These are phyloP conservation scores for Labeo catla DNA, from an alignment of 2,113 vertebrate genomes.

Conservation along the genomic window DNA sequence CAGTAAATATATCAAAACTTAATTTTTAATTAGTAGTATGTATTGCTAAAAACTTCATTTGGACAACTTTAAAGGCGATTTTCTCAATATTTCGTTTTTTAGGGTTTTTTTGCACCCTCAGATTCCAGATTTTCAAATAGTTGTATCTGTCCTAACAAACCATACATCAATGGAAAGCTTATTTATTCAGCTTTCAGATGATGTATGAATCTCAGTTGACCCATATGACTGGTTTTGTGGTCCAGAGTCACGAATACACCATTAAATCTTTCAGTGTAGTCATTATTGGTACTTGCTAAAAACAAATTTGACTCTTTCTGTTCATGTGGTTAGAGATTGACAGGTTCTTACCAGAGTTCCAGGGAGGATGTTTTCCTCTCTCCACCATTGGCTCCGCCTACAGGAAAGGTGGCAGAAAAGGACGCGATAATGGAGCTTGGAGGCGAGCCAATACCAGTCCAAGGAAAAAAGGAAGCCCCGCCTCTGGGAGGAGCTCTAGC, in stretches of 20 bases:
- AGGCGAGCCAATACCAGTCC: conserved; percentile 92
- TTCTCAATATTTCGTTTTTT: too few species aligned
- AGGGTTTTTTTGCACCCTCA: too few species aligned
- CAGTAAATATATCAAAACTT: too few species aligned
- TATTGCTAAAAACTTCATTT: too few species aligned
- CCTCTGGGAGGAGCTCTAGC: conserved; percentile 75
- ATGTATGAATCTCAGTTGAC: too few species aligned
- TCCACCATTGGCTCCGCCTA: conserved; percentile 79
- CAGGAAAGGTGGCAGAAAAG: conserved; percentile 79
- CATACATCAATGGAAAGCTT: too few species aligned
- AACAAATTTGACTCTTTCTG: not conserved
- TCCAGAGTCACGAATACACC: not conserved
- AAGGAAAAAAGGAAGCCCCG: conserved; percentile 81
- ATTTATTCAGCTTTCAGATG: too few species aligned
- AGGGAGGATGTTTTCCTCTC: conserved; percentile 85
- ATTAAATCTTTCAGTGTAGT: not conserved
- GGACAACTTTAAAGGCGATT: too few species aligned
- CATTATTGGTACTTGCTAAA: not conserved
- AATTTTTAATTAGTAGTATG: too few species aligned
- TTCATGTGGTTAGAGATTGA: conserved; percentile 81
- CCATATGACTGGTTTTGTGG: too few species aligned
- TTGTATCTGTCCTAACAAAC: too few species aligned
- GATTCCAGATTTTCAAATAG: too few species aligned
- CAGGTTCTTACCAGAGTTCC: conserved; percentile 84
- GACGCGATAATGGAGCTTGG: conserved; percentile 81